phyloP scores from a whole-genome alignment of 92 coral and sea anemone genomes.

The Bergia puertoricense region DNA sequence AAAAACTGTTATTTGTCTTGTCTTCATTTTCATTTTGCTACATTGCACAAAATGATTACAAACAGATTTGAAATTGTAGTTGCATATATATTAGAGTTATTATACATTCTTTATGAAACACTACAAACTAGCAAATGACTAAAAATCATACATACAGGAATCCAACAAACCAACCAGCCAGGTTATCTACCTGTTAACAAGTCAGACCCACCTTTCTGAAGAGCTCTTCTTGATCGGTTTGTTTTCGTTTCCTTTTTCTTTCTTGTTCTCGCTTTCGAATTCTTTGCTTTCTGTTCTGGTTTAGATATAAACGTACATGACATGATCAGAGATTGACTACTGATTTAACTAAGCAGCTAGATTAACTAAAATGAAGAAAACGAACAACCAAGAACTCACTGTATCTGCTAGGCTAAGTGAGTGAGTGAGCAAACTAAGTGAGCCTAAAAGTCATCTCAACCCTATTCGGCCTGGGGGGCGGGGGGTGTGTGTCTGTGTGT shows the following conservation, averaged over 20 bases:
- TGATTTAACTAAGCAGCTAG: background rate
- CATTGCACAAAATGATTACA: background rate
- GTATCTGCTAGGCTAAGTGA: too few relatives aligned
- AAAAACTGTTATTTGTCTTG: too few relatives aligned
- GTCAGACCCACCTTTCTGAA: background rate
- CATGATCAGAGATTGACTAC: background rate
- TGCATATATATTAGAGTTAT: background rate
- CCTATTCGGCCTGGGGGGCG: too few relatives aligned
- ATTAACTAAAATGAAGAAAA: background rate
- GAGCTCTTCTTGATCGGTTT: background rate
- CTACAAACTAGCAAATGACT: background rate
- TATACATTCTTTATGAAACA: too few relatives aligned
- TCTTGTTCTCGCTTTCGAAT: constrained; percentile 7
- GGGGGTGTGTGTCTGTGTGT: too few relatives aligned
- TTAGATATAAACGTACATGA: background rate
- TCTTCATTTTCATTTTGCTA: too few relatives aligned
- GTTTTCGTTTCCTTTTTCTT: background rate
- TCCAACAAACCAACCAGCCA: background rate
- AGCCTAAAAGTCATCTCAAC: too few relatives aligned
- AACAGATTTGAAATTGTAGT: background rate
- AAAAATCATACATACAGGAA: background rate
- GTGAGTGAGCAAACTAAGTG: background rate
- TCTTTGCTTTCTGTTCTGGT: constrained; percentile 6
- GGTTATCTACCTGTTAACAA: background rate
- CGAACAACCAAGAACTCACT: too few relatives aligned